A percentile compares a stretch with the other conserved stretches of the same genome.
Evolutionary conservation across 2,113 vertebrate genomes (phyloP).

Genomic region (Pontoporia blainvillei): DNA sequence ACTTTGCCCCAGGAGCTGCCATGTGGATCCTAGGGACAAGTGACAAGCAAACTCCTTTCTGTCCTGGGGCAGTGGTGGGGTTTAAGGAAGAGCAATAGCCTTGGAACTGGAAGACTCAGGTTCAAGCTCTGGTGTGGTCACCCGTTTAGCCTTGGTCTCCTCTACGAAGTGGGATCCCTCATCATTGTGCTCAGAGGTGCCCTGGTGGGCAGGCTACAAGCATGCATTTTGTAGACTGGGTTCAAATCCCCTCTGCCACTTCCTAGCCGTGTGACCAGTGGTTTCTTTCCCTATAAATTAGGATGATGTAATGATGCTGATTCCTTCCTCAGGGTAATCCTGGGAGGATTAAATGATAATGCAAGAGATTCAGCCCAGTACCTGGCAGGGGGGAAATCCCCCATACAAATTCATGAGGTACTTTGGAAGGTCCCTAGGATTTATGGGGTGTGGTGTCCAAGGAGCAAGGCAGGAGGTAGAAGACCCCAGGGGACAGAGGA

Average conservation of each 20-base stretch:
- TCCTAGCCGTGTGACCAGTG: neutral
- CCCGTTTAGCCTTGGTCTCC: neutral
- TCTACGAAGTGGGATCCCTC: neutral
- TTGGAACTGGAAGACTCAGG: neutral
- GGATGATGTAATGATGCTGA: neutral
- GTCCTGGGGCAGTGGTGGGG: neutral
- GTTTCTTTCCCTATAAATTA: neutral
- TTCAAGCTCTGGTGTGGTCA: rapidly evolving
- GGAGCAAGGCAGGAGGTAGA: neutral
- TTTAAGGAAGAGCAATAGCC: neutral
- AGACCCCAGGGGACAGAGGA: neutral
- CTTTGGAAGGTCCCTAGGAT: neutral
- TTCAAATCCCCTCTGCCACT: neutral
- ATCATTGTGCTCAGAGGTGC: too few species aligned
- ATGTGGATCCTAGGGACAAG: neutral
- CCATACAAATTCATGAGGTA: neutral
- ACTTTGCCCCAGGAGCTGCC: neutral
- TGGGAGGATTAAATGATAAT: neutral
- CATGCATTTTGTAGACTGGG: neutral
- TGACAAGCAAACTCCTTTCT: neutral
- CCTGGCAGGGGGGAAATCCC: neutral
- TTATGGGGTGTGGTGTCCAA: rapidly evolving
- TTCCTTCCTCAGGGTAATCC: neutral
- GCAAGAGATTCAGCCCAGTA: neutral
- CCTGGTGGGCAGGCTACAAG: neutral